These are phyloP conservation scores for Sinopyrophorus schimmeli DNA, from an alignment of 2,888 invertebrate genomes.

Conservation along the genomic window DNA sequence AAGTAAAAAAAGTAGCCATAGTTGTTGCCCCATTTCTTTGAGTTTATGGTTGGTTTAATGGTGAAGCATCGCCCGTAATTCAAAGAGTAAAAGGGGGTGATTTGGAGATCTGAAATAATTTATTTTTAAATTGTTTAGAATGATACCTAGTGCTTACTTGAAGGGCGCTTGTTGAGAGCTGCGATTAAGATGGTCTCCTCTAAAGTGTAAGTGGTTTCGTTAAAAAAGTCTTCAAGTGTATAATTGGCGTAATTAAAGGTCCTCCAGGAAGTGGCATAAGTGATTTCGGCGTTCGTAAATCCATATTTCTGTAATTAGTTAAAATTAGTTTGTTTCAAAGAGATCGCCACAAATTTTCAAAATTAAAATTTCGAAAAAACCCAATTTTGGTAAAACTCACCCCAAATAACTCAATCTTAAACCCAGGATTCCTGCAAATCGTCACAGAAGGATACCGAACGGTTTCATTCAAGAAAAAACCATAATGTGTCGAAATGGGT, in stretches of 20 bases:
- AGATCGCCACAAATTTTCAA: neutral
- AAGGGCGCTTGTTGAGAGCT: slow-evolving; percentile 54
- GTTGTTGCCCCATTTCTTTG: slow-evolving; percentile 54
- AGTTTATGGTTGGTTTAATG: slow-evolving; percentile 56
- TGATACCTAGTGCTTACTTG: neutral
- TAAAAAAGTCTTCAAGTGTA: slow-evolving; percentile 62
- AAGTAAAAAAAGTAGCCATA: slow-evolving; percentile 65
- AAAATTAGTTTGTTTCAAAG: slow-evolving; percentile 17
- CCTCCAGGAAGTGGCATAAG: slow-evolving; percentile 58
- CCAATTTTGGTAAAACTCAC: slow-evolving; percentile 55
- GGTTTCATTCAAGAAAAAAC: slow-evolving; percentile 67
- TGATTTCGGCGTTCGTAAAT: slow-evolving; percentile 55
- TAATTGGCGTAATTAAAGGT: slow-evolving; percentile 62
- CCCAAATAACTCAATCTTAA: slow-evolving; percentile 60
- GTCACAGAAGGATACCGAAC: slow-evolving; percentile 71
- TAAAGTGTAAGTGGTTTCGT: slow-evolving; percentile 61
- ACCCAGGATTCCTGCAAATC: slow-evolving; percentile 68
- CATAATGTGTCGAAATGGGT: slow-evolving; percentile 70
- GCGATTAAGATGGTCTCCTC: slow-evolving; percentile 61
- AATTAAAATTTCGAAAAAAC: slow-evolving; percentile 6
- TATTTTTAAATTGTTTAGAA: neutral
- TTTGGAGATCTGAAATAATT: slow-evolving; percentile 56
- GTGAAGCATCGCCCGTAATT: slow-evolving; percentile 65
- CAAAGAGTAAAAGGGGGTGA: slow-evolving; percentile 59
- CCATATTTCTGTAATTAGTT: slow-evolving; percentile 56